phyloP scores from a whole-genome alignment of 2,113 vertebrate genomes.

The Cervus canadensis region DNA sequence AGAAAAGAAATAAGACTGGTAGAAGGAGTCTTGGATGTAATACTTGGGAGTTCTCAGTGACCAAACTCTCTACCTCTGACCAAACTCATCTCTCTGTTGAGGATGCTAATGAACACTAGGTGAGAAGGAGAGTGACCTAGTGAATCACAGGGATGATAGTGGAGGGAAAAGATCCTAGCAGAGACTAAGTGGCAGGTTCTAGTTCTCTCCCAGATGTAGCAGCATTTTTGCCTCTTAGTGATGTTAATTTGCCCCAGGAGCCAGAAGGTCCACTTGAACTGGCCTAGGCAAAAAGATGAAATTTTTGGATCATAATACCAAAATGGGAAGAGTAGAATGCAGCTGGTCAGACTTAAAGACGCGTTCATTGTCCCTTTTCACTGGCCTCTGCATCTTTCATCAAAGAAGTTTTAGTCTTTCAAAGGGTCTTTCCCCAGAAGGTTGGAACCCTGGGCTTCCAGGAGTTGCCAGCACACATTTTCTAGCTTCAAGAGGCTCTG shows the following conservation, averaged over 20 bases:
- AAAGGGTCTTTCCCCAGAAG: neutral
- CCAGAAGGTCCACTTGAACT: neutral
- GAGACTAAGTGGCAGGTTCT: neutral
- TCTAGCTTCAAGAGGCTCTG: neutral
- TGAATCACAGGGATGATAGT: neutral
- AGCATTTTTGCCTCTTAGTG: neutral
- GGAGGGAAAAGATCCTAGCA: neutral
- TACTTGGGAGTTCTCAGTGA: constrained; percentile 1
- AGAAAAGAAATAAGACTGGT: neutral
- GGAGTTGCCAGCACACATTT: neutral
- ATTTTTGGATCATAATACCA: neutral
- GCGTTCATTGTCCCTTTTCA: neutral
- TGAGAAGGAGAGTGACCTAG: neutral
- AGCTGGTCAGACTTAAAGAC: neutral
- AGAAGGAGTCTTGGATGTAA: neutral
- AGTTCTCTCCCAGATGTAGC: neutral
- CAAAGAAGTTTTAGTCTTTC: neutral
- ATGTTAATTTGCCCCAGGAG: neutral
- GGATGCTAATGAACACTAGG: neutral
- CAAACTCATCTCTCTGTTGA: neutral
- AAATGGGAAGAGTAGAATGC: neutral
- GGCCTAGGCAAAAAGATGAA: neutral
- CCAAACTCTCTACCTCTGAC: neutral
- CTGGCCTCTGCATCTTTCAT: neutral
- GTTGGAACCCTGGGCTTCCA: neutral